Evolutionary conservation across 2,113 vertebrate genomes (phyloP), one percentile per base, ranked within the genome.

Genomic region (Aviceda subcristata): DNA sequence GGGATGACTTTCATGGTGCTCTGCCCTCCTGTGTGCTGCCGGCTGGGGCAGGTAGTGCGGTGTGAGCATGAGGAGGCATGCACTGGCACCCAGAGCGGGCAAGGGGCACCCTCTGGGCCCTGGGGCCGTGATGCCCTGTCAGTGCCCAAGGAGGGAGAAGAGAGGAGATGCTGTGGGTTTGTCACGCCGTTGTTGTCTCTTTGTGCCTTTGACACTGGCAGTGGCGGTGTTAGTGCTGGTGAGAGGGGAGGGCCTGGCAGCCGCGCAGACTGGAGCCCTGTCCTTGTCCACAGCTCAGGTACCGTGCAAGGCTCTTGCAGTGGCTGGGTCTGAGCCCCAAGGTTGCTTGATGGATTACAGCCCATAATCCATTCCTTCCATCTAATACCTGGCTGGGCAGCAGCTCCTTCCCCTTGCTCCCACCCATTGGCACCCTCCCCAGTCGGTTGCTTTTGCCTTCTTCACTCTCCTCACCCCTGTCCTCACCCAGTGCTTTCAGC

Each of bases 101-200:
- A 50, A 88, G 78, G 45, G 39, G 2, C 16, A 55, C 11, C 18
- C 38, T 5, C 7, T 57, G 24, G 13, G 46, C 29, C 72, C 15
- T 2, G 7, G 46, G 53, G 43, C 29, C 4, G 0, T 41, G 69
- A 51, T 20, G 5, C 29, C 56, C 30, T 4, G 0, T 1, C 14
- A 3, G 51, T 60, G 38, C 63, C 64, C 2, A 3, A 41, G 50
- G 36, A 91, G 39, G 68, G 38, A 75, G 83, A 38, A 39, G 62
- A 75, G 62, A 94, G 43, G 34, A 81, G 30, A 32, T 55, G 51
- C 51, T 55, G 51, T 55, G 27, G 10, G 51, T 84, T 80, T 85
- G 92, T 90, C 90, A 89, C 1, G 3, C 88, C 96, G 82, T 89
- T 96, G 63, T 92, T 97, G 78, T 96, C 79, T 97, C 93, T 96